Conservation (phyloP, 2,113 vertebrate genomes). For the Osmerus mordax region DNA sequence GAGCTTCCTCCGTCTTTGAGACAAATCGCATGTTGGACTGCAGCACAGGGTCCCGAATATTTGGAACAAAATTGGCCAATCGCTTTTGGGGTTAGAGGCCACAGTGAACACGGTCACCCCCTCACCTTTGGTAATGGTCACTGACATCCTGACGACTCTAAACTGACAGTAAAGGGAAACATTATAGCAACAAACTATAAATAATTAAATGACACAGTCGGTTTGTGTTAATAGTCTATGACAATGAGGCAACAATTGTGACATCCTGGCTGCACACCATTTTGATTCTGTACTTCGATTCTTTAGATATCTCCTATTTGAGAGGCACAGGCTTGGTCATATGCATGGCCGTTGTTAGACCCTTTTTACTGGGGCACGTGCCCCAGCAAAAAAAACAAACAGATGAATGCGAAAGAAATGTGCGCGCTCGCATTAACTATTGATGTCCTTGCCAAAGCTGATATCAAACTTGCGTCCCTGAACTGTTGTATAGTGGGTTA, state of each 20-base stretch:
- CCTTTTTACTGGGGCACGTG: too few species aligned
- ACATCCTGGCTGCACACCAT: background rate
- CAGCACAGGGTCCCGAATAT: constrained; percentile 58
- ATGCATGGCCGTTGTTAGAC: background rate
- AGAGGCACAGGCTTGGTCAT: background rate
- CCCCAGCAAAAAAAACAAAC: too few species aligned
- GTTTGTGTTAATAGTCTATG: background rate
- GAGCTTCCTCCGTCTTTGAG: constrained; percentile 29
- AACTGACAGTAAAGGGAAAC: background rate
- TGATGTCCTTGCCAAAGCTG: too few species aligned
- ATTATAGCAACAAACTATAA: background rate
- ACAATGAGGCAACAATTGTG: background rate
- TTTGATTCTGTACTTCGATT: background rate
- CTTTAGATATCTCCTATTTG: background rate
- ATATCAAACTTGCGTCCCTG: too few species aligned
- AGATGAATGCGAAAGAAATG: too few species aligned
- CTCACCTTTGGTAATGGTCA: constrained; percentile 40
- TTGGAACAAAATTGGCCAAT: constrained; percentile 57
- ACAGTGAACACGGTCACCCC: constrained; percentile 62
- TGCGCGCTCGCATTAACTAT: too few species aligned
- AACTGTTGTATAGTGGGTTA: too few species aligned
- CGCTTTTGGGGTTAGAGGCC: constrained; percentile 46
- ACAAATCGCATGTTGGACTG: constrained; percentile 55
- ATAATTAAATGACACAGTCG: background rate
- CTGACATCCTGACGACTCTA: constrained; percentile 48